Evolutionary conservation across 2,113 vertebrate species (phyloP).

Genomic region (Tylochromis polylepis): DNA sequence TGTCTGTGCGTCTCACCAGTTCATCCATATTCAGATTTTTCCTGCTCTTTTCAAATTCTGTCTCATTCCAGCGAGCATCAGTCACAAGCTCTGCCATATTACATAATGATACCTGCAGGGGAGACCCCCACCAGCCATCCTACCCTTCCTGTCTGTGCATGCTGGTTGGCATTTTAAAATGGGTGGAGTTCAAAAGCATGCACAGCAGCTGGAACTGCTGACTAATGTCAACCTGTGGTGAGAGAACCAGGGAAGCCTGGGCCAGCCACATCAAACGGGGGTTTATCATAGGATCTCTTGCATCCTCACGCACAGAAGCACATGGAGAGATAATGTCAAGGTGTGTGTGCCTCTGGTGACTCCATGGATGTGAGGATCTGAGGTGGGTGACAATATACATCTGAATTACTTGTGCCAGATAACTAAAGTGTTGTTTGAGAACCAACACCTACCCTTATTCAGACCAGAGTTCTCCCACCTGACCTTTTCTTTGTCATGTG

Average conservation of each 20-base stretch:
- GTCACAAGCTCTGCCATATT: background rate
- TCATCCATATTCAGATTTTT: background rate
- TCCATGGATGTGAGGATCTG: background rate
- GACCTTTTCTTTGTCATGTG: background rate
- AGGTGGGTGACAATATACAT: background rate
- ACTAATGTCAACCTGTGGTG: constrained; percentile 42
- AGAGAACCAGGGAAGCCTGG: constrained; percentile 8
- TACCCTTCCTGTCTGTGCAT: constrained; percentile 7
- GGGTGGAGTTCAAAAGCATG: constrained; percentile 52
- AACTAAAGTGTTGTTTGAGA: background rate
- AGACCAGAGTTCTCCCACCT: background rate
- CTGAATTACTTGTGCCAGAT: background rate
- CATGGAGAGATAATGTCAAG: constrained; percentile 19
- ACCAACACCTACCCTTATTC: background rate
- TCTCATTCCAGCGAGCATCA: background rate
- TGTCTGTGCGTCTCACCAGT: background rate
- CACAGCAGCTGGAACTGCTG: constrained; percentile 47
- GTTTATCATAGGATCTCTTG: constrained; percentile 51
- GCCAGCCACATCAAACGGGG: constrained; percentile 34
- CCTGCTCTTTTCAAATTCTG: background rate
- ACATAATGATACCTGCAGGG: constrained; percentile 19
- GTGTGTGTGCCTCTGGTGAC: background rate
- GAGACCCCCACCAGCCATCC: constrained; percentile 4
- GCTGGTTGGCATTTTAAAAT: constrained; percentile 59
- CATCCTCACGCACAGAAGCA: background rate